Evolutionary conservation across 2,797 vertebrate species (phyloP), one percentile per base, ranked within the genome.

Genomic region (Acomys russatus): DNA sequence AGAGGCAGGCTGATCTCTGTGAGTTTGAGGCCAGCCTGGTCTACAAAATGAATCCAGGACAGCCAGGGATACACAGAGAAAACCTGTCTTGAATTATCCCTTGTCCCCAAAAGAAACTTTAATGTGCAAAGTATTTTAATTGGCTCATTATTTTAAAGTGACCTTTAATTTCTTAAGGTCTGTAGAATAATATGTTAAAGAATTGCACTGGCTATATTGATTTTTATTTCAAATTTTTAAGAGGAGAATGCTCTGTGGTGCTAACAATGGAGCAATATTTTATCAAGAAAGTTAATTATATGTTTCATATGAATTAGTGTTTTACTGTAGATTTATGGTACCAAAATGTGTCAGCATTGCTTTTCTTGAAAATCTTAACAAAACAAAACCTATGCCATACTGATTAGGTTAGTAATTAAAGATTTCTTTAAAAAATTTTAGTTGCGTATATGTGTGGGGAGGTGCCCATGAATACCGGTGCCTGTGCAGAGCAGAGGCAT

Each of bases 201-300:
- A 94, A 91, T 88, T 74, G 3, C 94, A 5, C 68, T 95, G 38
- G n/a, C 25, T 85, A 68, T 35, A 74, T 49, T 95, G 30, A 2
- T 82, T 91, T 95, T 93, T 82, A 64, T 73, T 91, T 96, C 87
- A 28, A 68, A 84, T n/a, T 92, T 87, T 95, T 95, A 77, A 64
- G 89, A 61, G 38, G 44, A 94, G 17, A 90, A 30, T 91, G 38
- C 15, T 7, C 8, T 91, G 2, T 83, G 38, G 56, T 91, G 11
- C n/a, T 96, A 96, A 80, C 91, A 14, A 79, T 92, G 63, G 92
- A 63, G 25, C 92, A 54, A 79, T 91, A 8, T 79, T 95, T 86
- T 93, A 80, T 84, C n/a, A 38, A 22, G 28, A 94, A 66, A 93
- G 61, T 77, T 78, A 90, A 70, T 61, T 91, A 44, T 4, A 74